Conservation (phyloP, 2,113 vertebrate species). For the Agapornis roseicollis region DNA sequence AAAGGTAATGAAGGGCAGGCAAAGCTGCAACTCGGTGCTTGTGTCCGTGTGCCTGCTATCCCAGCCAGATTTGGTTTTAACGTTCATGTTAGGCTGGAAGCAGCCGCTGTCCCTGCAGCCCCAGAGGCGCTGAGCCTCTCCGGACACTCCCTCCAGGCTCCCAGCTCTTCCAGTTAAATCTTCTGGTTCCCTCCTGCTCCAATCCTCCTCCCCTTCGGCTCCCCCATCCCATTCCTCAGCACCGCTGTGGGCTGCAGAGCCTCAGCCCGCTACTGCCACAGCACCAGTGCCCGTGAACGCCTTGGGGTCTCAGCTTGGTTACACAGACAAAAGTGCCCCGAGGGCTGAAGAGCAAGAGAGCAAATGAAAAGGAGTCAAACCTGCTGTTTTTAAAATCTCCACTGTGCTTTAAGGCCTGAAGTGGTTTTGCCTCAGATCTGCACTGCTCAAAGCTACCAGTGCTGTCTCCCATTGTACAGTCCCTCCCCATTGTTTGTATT, state of each 20-base stretch:
- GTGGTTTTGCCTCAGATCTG: neutral
- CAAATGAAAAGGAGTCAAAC: neutral
- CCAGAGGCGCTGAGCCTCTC: neutral
- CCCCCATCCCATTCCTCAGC: neutral
- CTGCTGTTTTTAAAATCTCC: neutral
- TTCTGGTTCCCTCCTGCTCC: neutral
- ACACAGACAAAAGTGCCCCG: neutral
- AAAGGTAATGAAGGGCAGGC: neutral
- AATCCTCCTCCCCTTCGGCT: too few relatives aligned
- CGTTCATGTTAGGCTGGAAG: neutral
- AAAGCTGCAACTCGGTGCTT: neutral
- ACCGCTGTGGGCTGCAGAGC: fast-evolving
- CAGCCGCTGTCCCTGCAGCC: neutral
- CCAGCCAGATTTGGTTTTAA: neutral
- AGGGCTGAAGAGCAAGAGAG: neutral
- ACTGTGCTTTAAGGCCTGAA: neutral
- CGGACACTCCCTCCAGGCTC: neutral
- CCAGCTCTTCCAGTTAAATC: neutral
- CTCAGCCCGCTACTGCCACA: neutral
- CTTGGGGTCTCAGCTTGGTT: neutral
- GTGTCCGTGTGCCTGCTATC: neutral
- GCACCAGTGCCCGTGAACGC: neutral
- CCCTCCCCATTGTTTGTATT: neutral
- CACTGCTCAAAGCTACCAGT: neutral
- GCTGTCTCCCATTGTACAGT: neutral